phyloP scores from a whole-genome alignment of 1,140 invertebrate species.

The Amphibalanus amphitrite region DNA sequence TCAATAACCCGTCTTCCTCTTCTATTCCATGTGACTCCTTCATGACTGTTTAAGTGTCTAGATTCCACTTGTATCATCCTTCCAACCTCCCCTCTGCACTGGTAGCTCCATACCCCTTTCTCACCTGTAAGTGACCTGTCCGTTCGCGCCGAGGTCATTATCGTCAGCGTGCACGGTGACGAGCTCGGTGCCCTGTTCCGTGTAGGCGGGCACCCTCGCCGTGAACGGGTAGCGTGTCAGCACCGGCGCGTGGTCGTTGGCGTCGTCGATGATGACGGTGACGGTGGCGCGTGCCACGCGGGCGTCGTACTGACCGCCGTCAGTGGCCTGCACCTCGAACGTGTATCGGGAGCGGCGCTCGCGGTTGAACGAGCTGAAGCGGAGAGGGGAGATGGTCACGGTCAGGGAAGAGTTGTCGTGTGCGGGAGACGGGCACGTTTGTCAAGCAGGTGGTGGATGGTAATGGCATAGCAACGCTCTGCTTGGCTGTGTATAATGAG shows the following conservation, averaged over 20 bases:
- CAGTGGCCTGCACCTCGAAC: conserved; percentile 72
- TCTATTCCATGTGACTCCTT: too few relatives aligned
- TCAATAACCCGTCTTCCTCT: too few relatives aligned
- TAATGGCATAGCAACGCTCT: too few relatives aligned
- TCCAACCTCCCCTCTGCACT: too few relatives aligned
- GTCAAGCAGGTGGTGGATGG: too few relatives aligned
- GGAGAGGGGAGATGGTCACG: background rate
- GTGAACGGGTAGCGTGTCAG: conserved; percentile 69
- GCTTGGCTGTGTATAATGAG: too few relatives aligned
- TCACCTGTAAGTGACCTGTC: conserved; percentile 49
- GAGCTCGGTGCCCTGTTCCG: conserved; percentile 61
- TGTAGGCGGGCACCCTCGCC: conserved; percentile 48
- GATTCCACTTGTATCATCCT: too few relatives aligned
- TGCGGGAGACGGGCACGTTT: too few relatives aligned
- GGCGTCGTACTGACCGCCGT: conserved; percentile 67
- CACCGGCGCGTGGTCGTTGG: conserved; percentile 80
- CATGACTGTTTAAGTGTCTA: too few relatives aligned
- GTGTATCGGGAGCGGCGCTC: conserved; percentile 57
- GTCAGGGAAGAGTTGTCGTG: too few relatives aligned
- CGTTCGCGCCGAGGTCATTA: conserved; percentile 57
- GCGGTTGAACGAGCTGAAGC: conserved; percentile 60
- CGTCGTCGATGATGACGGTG: conserved; percentile 63
- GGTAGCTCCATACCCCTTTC: too few relatives aligned
- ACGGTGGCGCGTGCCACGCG: conserved; percentile 59
- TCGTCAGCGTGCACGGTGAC: conserved; percentile 58